Conservation (phyloP, 2,888 invertebrate species). For the Plagiodera versicolora region DNA sequence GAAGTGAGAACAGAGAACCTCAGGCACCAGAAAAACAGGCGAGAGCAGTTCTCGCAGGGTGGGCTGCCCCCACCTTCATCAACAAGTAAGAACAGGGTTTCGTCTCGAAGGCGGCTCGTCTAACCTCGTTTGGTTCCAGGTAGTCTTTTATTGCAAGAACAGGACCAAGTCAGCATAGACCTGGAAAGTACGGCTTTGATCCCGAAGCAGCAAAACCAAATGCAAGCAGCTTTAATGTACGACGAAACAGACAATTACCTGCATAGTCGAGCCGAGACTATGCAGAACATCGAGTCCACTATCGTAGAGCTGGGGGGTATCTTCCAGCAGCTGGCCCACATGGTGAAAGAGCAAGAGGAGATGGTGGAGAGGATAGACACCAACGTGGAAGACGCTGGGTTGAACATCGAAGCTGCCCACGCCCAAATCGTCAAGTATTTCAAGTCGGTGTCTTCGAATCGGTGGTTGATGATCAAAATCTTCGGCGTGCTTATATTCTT, state of each 20-base stretch:
- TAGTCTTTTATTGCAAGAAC: constrained; percentile 58
- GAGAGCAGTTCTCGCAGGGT: constrained; percentile 87
- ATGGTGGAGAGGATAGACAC: constrained; percentile 97
- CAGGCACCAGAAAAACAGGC: constrained; percentile 89
- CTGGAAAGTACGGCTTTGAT: constrained; percentile 65
- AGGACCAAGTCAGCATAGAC: constrained; percentile 81
- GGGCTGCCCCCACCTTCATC: constrained; percentile 62
- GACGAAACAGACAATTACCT: constrained; percentile 90
- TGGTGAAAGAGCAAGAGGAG: constrained; percentile 99
- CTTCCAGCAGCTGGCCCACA: constrained; percentile 91
- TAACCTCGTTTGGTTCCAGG: too few species aligned
- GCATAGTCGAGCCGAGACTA: constrained; percentile 92
- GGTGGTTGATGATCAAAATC: constrained; percentile 99
- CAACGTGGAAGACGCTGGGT: constrained; percentile 91
- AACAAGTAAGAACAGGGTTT: constrained; percentile 56
- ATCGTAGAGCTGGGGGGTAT: constrained; percentile 99
- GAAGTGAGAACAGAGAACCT: constrained; percentile 98
- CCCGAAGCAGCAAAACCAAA: constrained; percentile 50
- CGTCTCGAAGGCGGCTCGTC: too few species aligned
- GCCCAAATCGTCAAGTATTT: constrained; percentile 97
- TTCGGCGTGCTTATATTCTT: constrained; percentile 98
- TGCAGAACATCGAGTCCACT: constrained; percentile 99
- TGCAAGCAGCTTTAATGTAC: constrained; percentile 74
- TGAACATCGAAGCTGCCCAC: constrained; percentile 98
- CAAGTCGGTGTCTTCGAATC: constrained; percentile 93